Evolutionary conservation across 2,113 vertebrate genomes (phyloP).

Genomic region (Gorsachius goisagi): DNA sequence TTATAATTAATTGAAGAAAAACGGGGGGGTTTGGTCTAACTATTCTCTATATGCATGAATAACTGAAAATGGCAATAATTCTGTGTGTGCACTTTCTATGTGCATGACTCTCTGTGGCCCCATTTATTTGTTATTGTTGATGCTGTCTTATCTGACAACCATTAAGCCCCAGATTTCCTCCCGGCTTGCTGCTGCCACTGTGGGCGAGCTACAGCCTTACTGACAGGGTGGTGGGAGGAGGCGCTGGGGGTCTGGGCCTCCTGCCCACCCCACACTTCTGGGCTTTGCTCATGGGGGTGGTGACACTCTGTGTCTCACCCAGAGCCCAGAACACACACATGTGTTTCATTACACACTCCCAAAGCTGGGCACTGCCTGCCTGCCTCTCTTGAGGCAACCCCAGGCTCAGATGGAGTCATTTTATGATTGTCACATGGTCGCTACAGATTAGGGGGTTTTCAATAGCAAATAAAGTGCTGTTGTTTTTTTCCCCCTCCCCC

Average conservation of each 20-base stretch:
- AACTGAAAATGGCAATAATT: background rate
- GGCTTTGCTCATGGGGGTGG: background rate
- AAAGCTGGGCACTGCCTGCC: background rate
- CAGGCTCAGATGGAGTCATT: background rate
- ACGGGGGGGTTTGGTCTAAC: fast-evolving
- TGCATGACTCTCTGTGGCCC: background rate
- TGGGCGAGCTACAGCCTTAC: too few relatives aligned
- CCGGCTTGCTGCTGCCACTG: background rate
- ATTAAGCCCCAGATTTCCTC: background rate
- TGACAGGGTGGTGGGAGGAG: fast-evolving
- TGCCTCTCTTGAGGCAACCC: background rate
- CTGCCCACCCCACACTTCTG: background rate
- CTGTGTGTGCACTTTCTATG: fast-evolving
- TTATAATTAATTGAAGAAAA: background rate
- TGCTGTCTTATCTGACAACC: background rate
- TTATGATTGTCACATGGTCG: too few relatives aligned
- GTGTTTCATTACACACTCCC: too few relatives aligned
- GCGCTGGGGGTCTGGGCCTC: background rate
- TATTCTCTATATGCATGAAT: background rate
- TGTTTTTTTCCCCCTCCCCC: too few relatives aligned
- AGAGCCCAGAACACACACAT: background rate
- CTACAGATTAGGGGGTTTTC: too few relatives aligned
- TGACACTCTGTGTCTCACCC: background rate
- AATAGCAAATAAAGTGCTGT: background rate
- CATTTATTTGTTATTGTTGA: background rate